These are phyloP conservation scores for Gymnothorax reevesii DNA, from an alignment of 2,797 vertebrate species.

Conservation along the genomic window DNA sequence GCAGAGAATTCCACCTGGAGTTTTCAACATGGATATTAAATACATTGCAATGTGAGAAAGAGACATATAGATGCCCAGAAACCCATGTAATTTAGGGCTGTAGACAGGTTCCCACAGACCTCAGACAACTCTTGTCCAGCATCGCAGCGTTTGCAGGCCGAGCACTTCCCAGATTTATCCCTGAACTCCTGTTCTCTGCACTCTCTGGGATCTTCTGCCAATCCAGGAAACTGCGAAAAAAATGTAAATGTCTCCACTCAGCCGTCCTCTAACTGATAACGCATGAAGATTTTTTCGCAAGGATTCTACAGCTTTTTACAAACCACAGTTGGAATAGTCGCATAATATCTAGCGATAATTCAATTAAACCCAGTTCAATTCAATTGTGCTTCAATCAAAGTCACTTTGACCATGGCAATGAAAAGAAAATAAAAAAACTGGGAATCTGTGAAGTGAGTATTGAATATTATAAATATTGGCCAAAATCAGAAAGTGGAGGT, in stretches of 20 bases:
- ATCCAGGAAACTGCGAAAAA: conserved; percentile 60
- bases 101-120: conserved; percentile 64
- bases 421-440: not conserved
- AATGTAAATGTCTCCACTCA: not conserved
- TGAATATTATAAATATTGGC: too few species aligned
- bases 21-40: too few species aligned
- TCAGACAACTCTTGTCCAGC: conserved; percentile 95
- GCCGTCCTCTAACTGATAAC: not conserved
- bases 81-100: not conserved
- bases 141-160: conserved; percentile 87
- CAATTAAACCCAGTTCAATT: not conserved
- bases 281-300: not conserved
- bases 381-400: not conserved
- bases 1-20: too few species aligned
- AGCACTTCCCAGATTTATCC: conserved; percentile 82
- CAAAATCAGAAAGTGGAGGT: not conserved
- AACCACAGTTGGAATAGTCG: not conserved
- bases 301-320: not conserved
- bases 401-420: not conserved
- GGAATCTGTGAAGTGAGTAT: not conserved
- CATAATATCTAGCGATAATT: not conserved
- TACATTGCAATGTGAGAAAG: too few species aligned
- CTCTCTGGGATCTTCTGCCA: conserved; percentile 79
- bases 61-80: not conserved
- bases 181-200: conserved; percentile 94